phyloP scores from a whole-genome alignment of 2,888 invertebrate genomes.

The Plagiodera versicolora region DNA sequence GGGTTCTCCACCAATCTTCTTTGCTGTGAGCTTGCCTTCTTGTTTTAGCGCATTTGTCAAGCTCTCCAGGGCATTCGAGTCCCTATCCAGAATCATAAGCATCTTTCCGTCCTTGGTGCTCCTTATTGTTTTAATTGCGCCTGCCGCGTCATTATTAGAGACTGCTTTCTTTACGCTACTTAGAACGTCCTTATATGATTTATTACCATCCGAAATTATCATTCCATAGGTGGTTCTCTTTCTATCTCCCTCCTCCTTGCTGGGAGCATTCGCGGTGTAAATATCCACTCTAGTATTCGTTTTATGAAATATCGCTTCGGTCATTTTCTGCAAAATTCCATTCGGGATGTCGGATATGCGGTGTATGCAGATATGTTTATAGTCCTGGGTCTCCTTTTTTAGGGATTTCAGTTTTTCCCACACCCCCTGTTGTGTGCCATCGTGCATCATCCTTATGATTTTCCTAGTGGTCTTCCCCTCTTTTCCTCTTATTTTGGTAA shows the following conservation, averaged over 20 bases:
- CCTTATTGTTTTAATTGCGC: neutral
- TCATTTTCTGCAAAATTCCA: neutral
- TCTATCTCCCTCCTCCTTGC: neutral
- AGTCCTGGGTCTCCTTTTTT: neutral
- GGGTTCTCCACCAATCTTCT: neutral
- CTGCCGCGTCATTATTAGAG: neutral
- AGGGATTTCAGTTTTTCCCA: conserved; percentile 3
- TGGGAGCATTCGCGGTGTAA: neutral
- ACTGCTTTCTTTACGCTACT: neutral
- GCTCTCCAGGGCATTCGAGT: conserved; percentile 1
- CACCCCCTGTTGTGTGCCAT: neutral
- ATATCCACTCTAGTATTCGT: neutral
- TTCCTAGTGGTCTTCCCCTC: conserved; percentile 1
- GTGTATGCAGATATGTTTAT: conserved; percentile 4
- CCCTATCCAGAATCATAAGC: neutral
- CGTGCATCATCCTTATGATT: neutral
- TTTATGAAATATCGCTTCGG: neutral
- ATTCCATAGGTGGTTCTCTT: neutral
- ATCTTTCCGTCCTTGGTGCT: neutral
- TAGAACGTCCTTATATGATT: conserved; percentile 3
- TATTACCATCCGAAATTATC: neutral
- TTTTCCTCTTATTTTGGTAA: conserved; percentile 2
- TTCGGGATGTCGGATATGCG: neutral
- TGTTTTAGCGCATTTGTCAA: conserved; percentile 1
- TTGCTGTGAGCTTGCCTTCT: neutral